phyloP scores from a whole-genome alignment of 2,888 invertebrate genomes.

The Harpagoxenus sublaevis region DNA sequence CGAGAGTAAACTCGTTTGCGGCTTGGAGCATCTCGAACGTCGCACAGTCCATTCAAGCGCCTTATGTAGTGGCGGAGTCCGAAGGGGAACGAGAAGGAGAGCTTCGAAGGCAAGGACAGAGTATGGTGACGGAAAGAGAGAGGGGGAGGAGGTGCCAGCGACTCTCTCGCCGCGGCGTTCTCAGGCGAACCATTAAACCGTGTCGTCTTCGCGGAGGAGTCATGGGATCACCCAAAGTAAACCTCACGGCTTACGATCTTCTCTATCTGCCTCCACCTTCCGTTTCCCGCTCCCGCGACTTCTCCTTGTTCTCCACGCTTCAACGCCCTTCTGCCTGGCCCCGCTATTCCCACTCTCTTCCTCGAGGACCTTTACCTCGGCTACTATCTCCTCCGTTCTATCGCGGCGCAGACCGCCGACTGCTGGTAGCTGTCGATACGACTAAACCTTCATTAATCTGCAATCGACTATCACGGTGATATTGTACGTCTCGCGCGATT shows the following conservation, averaged over 20 bases:
- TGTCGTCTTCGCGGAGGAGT: constrained; percentile 71
- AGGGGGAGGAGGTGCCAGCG: constrained; percentile 10
- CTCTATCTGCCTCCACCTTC: constrained; percentile 49
- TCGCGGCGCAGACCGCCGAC: constrained; percentile 32
- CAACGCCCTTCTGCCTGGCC: constrained; percentile 27
- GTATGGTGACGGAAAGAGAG: background rate
- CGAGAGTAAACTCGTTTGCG: constrained; percentile 56
- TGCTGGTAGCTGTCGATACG: constrained; percentile 56
- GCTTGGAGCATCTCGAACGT: constrained; percentile 38
- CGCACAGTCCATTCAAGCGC: constrained; percentile 35
- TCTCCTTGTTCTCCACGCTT: constrained; percentile 59
- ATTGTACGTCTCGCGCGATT: constrained; percentile 49
- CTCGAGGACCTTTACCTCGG: constrained; percentile 28
- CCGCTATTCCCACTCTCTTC: constrained; percentile 19
- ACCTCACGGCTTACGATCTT: constrained; percentile 64
- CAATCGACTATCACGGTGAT: constrained; percentile 45
- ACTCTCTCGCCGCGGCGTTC: constrained; percentile 57
- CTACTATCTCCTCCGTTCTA: constrained; percentile 43
- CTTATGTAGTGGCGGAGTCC: constrained; percentile 33
- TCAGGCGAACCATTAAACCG: constrained; percentile 77
- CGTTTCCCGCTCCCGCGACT: constrained; percentile 37
- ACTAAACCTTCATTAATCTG: constrained; percentile 57
- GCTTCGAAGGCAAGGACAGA: constrained; percentile 15
- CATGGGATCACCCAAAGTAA: constrained; percentile 70
- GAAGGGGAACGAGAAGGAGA: constrained; percentile 31